These are phyloP conservation scores for Synodontis membranacea DNA, from an alignment of 2,113 vertebrate genomes.

Conservation along the genomic window DNA sequence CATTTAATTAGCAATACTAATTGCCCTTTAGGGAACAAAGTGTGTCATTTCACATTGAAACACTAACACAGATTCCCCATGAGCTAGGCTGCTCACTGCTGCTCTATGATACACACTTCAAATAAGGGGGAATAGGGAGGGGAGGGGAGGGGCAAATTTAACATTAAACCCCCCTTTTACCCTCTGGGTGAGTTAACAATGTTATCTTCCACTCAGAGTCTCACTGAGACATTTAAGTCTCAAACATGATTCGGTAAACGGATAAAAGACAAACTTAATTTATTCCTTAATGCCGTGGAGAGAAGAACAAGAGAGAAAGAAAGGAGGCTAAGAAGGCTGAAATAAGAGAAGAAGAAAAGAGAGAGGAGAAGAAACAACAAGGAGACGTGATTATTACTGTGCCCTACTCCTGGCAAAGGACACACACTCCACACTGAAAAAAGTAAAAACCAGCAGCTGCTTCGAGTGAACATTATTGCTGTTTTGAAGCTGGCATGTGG, in stretches of 20 bases:
- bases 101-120: slow-evolving; percentile 7
- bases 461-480: neutral
- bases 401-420: neutral
- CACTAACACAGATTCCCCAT: neutral
- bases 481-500: neutral
- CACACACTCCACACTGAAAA: neutral
- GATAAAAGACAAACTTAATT: slow-evolving; percentile 77
- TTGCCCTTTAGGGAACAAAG: neutral
- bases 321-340: slow-evolving; percentile 30
- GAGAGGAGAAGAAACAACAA: slow-evolving; percentile 3
- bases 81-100: neutral
- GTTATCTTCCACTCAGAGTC: slow-evolving; percentile 70
- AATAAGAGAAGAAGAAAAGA: slow-evolving; percentile 12
- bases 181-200: slow-evolving; percentile 70
- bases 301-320: slow-evolving; percentile 61
- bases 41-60: slow-evolving; percentile 11
- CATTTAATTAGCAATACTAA: neutral
- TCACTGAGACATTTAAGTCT: slow-evolving; percentile 72
- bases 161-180: slow-evolving; percentile 62
- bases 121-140: neutral
- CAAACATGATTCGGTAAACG: slow-evolving; percentile 76
- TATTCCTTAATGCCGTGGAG: slow-evolving; percentile 64
- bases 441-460: neutral
- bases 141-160: slow-evolving; percentile 49
- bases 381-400: neutral